Conservation (phyloP, 2,797 vertebrate species). For the Acrocephalus scirpaceus region DNA sequence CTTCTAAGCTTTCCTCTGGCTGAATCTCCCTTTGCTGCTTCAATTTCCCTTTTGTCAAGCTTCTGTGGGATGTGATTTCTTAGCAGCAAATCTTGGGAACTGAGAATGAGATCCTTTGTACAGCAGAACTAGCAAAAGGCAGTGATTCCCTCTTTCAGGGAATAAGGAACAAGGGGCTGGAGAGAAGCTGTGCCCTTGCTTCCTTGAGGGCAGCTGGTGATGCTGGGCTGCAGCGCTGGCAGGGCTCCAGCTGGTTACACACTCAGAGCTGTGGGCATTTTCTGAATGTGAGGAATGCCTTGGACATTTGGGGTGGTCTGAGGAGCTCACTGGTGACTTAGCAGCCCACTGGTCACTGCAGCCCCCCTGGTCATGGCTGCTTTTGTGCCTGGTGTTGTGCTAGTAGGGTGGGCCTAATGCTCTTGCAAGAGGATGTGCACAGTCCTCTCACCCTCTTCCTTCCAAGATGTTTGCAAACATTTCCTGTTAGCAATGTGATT, state of each 20-base stretch:
- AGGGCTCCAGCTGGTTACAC: background rate
- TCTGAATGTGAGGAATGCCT: background rate
- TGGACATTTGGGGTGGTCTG: background rate
- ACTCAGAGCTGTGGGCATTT: background rate
- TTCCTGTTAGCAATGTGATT: background rate
- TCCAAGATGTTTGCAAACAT: background rate
- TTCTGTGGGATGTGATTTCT: background rate
- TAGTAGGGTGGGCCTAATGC: background rate
- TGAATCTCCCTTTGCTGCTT: background rate
- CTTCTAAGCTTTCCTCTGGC: background rate
- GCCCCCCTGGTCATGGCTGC: background rate
- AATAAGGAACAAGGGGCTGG: background rate
- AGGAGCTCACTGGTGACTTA: background rate
- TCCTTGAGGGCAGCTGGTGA: background rate
- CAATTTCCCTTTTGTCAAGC: background rate
- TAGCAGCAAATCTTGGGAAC: background rate
- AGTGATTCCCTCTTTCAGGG: background rate
- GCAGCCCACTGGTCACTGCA: background rate
- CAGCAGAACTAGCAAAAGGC: background rate
- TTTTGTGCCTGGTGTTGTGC: background rate
- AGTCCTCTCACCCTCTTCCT: background rate
- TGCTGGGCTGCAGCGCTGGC: background rate
- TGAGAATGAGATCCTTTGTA: background rate
- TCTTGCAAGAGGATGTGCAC: background rate
- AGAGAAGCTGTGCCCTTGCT: background rate